phyloP scores from a whole-genome alignment of 2,888 invertebrate species.

The Ormyrus labotus region DNA sequence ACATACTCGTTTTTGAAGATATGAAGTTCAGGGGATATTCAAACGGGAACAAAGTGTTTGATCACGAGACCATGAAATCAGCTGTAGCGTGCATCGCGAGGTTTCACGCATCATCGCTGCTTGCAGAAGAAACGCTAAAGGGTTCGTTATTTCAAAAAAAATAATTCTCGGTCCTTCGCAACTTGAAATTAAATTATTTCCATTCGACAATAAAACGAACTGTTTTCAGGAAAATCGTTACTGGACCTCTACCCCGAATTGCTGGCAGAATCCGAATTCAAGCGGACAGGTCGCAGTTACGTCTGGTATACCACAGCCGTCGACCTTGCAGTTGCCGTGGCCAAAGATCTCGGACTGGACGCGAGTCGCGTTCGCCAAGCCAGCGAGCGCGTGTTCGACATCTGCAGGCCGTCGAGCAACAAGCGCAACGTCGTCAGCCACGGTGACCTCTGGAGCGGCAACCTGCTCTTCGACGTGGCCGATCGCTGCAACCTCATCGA shows the following conservation, averaged over 20 bases:
- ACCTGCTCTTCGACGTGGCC: conserved; percentile 33
- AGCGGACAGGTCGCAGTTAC: conserved; percentile 55
- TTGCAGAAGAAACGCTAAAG: conserved; percentile 65
- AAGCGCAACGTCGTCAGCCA: conserved; percentile 63
- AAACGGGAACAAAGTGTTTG: conserved; percentile 58
- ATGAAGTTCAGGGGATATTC: conserved; percentile 67
- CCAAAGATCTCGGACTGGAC: conserved; percentile 62
- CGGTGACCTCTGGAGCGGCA: conserved; percentile 50
- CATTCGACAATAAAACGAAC: background rate
- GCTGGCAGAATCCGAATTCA: conserved; percentile 64
- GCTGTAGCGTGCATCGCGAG: conserved; percentile 66
- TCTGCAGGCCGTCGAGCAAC: conserved; percentile 70
- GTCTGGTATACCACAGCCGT: conserved; percentile 64
- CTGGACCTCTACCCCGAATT: conserved; percentile 63
- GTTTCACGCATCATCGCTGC: conserved; percentile 69
- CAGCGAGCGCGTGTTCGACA: conserved; percentile 60
- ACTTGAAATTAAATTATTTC: background rate
- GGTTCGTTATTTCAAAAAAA: conserved; percentile 31
- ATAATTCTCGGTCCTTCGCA: background rate
- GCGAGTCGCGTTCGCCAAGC: conserved; percentile 54
- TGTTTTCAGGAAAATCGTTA: conserved; percentile 57
- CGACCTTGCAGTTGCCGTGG: conserved; percentile 62
- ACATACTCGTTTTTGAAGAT: conserved; percentile 74
- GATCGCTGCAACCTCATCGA: conserved; percentile 42
- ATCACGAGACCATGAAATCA: conserved; percentile 62